A percentile compares a stretch with the other conserved stretches of the same genome.
Evolutionary conservation across 2,113 vertebrate species (phyloP).

Genomic region (Clarias magur): DNA sequence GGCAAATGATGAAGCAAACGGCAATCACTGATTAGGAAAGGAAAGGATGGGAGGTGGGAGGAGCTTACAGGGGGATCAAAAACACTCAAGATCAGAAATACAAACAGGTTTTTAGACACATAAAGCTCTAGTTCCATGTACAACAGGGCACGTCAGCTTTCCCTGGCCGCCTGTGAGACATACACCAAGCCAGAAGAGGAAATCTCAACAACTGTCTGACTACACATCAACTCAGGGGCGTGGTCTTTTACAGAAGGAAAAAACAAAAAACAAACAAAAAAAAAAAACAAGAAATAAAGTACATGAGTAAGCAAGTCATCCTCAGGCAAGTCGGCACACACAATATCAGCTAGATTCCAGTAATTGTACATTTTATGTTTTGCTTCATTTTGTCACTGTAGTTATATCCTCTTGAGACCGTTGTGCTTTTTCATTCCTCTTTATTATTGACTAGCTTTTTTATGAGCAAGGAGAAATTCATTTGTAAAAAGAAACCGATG

Average conservation of each 20-base stretch:
- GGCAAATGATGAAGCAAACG: slow-evolving; percentile 34
- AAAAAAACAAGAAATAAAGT: neutral
- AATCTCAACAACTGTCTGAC: slow-evolving; percentile 31
- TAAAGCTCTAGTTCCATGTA: slow-evolving; percentile 69
- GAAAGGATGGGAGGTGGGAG: slow-evolving; percentile 38
- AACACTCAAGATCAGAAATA: slow-evolving; percentile 29
- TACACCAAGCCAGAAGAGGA: slow-evolving; percentile 50
- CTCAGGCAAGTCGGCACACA: neutral
- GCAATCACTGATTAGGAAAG: slow-evolving; percentile 46
- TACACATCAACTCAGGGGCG: slow-evolving; percentile 11
- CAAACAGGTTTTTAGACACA: slow-evolving; percentile 69
- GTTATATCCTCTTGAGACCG: slow-evolving; percentile 1
- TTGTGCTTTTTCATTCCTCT: neutral
- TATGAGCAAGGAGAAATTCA: neutral
- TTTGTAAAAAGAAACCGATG: neutral
- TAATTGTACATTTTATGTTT: neutral
- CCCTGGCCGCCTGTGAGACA: slow-evolving; percentile 59
- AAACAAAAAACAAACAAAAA: neutral
- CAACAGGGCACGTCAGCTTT: slow-evolving; percentile 61
- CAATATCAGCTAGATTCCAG: slow-evolving; percentile 10
- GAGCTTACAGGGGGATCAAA: slow-evolving; percentile 35
- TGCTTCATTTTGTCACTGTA: neutral
- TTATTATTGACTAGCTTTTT: neutral
- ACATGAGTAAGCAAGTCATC: slow-evolving; percentile 21
- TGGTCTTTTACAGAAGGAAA: neutral